phyloP scores from a whole-genome alignment of 2,888 invertebrate species.

The Luperina nickerlii region DNA sequence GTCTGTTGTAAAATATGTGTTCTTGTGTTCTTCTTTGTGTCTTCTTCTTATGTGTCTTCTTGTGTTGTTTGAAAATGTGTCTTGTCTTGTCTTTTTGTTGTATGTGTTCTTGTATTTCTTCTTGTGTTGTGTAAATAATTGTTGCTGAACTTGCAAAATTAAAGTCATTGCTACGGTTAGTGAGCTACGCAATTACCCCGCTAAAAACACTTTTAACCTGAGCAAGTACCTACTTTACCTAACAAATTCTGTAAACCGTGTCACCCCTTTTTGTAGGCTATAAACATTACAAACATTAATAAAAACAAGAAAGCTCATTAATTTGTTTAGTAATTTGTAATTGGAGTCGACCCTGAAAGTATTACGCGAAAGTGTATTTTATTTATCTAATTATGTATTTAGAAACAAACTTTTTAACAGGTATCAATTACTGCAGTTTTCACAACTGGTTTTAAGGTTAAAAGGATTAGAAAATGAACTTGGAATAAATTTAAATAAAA shows the following conservation, averaged over 20 bases:
- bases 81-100: too few species aligned
- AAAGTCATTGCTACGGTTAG: too few species aligned
- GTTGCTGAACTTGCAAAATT: too few species aligned
- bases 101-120: too few species aligned
- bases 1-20: too few species aligned
- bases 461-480: conserved; percentile 34
- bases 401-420: conserved; percentile 49
- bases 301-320: conserved; percentile 52
- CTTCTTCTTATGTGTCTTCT: too few species aligned
- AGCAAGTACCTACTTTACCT: too few species aligned
- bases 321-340: conserved; percentile 57
- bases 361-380: conserved; percentile 56
- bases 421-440: conserved; percentile 53
- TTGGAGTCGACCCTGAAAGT: conserved; percentile 39
- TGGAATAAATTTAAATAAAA: conserved; percentile 44
- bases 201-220: not conserved
- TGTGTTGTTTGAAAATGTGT: too few species aligned
- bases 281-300: conserved; percentile 24
- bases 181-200: too few species aligned
- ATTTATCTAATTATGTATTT: conserved; percentile 55
- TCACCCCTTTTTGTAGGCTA: conserved; percentile 2
- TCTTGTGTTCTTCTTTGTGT: too few species aligned
- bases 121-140: too few species aligned
- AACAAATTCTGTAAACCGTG: conserved; percentile 14
- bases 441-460: conserved; percentile 45